phyloP scores from a whole-genome alignment of 2,797 vertebrate genomes.

The Bufotes viridis region DNA sequence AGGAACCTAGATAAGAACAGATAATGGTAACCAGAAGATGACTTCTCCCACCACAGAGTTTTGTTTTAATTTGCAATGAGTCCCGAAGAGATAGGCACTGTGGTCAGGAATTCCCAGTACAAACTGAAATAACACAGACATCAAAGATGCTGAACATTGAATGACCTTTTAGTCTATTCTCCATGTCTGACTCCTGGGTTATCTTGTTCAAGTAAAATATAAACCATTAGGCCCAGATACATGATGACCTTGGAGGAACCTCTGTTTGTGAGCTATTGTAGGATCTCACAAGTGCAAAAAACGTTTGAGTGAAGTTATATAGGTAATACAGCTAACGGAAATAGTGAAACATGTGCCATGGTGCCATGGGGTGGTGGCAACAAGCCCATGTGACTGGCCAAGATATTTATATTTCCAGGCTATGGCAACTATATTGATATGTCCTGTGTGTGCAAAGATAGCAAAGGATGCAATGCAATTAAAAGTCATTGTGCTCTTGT shows the following conservation, averaged over 20 bases:
- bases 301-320: no score
- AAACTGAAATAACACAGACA: conserved; percentile 50
- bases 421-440: no score
- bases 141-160: conserved; percentile 38
- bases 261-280: background rate
- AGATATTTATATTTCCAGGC: background rate
- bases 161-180: conserved; percentile 19
- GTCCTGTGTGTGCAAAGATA: no score
- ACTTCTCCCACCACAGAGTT: conserved; percentile 1
- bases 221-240: background rate
- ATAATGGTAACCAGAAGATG: conserved; percentile 23
- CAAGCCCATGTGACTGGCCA: background rate
- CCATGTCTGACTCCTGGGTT: background rate
- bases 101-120: conserved; percentile 32
- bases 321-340: no score
- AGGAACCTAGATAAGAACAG: background rate
- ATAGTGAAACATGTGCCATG: no score
- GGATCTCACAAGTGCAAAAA: background rate
- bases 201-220: background rate
- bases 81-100: background rate
- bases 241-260: background rate
- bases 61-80: background rate
- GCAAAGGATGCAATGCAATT: no score
- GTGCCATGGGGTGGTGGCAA: background rate
- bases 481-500: no score